Conservation (phyloP, 2,888 invertebrate species). For the Parnassius mnemosyne region DNA sequence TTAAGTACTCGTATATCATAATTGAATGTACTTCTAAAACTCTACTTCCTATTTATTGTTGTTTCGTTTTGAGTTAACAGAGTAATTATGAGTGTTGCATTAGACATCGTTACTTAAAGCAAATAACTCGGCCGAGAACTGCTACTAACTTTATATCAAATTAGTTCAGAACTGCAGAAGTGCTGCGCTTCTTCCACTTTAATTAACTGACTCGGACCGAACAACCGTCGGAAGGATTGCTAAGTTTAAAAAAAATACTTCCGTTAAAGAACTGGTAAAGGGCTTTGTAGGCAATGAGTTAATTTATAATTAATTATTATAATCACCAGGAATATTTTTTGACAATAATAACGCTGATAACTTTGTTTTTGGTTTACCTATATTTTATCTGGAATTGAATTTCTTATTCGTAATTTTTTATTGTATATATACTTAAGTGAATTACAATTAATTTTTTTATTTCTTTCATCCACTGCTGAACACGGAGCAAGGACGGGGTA, state of each 20-base stretch:
- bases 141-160: conserved; percentile 67
- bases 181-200: conserved; percentile 54
- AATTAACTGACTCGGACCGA: conserved; percentile 62
- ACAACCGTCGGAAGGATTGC: conserved; percentile 38
- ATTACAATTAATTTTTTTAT: no score
- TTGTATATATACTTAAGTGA: no score
- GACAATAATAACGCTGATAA: no score
- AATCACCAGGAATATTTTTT: no score
- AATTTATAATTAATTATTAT: background rate
- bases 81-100: conserved; percentile 11
- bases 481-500: no score
- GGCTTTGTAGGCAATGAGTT: conserved; percentile 3
- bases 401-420: no score
- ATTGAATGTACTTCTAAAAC: background rate
- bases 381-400: no score
- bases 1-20: no score
- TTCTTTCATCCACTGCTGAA: no score
- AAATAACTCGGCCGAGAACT: conserved; percentile 60
- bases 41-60: background rate
- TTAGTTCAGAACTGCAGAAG: conserved; percentile 62
- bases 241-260: conserved; percentile 12
- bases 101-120: conserved; percentile 29
- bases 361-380: no score
- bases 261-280: background rate
- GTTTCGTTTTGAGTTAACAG: background rate